Base-by-base conservation (phyloP, 2,888 invertebrate species). In the Bellardia bayeri region DNA sequence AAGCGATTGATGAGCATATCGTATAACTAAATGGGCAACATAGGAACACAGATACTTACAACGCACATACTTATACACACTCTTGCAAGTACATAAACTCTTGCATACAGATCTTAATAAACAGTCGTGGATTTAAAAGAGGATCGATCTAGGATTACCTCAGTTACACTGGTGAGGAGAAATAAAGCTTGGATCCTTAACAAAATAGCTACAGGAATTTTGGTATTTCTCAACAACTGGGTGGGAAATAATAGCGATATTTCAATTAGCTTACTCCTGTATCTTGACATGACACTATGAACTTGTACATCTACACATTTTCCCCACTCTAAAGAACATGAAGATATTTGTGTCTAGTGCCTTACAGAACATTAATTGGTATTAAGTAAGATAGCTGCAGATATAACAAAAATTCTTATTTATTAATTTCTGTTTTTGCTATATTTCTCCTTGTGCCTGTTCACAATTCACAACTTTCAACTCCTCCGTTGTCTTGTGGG, bases 1-100 rank as follows among this genome's bases (percentile, higher is more conserved):
- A 85, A 90, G 61, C 90, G 89, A 91, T 91, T 91, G 91, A 91
- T 90, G 90, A 90, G 89, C 89, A 84, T 90, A 90, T 90, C 90
- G 84, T 84, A 83, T 89, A 87, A 87, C 88, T 69, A 63, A 80
- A 76, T 78, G 80, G 51, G 45, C 75, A 54, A 42, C 33, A 56
- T 11, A 40, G 42, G 72, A 23, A 23, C 23, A 23, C 23, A 23
- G 23, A 23, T 23, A 23, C 30, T 40, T 16, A 5, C n/a, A 23
- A 40, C 14, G 11, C 56, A 56, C 13, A 54, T 30, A n/a, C n/a
- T n/a, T n/a, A 23, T 9, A 51, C 2, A 61, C 66, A 54, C 13
- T 23, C 23, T 23, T 23, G 23, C 23, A 23, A 23, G 1, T 23
- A 64, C n/a, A n/a, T n/a, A n/a, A n/a, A n/a, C 6, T 16, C 45